Percentiles rank a stretch among this genome's conserved stretches.
phyloP scores from a whole-genome alignment of 2,797 vertebrate genomes.

The Coranthus polyacanthus region DNA sequence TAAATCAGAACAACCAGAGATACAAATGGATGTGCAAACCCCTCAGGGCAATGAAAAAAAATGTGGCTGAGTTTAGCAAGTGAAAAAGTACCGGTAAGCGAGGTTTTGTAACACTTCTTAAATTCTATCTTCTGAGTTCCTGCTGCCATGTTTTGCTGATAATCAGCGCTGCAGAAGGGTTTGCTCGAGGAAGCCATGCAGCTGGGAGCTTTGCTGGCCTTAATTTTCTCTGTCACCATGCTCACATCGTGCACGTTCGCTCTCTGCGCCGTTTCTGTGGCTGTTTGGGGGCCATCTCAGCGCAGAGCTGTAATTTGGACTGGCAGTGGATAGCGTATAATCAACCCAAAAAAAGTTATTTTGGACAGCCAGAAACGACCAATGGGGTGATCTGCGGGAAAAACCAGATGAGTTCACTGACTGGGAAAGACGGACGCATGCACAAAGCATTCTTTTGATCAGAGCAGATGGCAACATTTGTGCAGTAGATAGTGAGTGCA shows the following conservation, averaged over 20 bases:
- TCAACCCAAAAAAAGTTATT: slow-evolving; percentile 84
- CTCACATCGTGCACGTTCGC: slow-evolving; percentile 51
- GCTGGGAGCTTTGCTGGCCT: slow-evolving; percentile 49
- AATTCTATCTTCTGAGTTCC: background rate
- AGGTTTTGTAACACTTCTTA: background rate
- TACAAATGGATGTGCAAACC: too few species aligned
- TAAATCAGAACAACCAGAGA: too few species aligned
- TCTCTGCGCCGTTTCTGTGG: slow-evolving; percentile 60
- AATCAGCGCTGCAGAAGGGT: slow-evolving; percentile 24
- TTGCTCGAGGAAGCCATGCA: slow-evolving; percentile 40
- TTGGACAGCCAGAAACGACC: slow-evolving; percentile 76
- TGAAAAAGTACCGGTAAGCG: background rate
- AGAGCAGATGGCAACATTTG: slow-evolving; percentile 71
- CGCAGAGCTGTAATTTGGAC: slow-evolving; percentile 86
- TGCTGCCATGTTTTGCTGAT: slow-evolving; percentile 15
- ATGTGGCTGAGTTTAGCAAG: background rate
- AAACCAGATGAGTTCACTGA: slow-evolving; percentile 79
- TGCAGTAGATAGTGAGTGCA: slow-evolving; percentile 42
- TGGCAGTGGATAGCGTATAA: slow-evolving; percentile 84
- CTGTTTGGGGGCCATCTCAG: slow-evolving; percentile 62
- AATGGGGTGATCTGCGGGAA: slow-evolving; percentile 72
- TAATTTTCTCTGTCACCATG: slow-evolving; percentile 41
- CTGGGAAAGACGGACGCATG: slow-evolving; percentile 63
- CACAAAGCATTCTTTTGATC: slow-evolving; percentile 74
- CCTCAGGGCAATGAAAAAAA: too few species aligned